Evolutionary conservation across 1,140 invertebrate species (phyloP).

Genomic region (Venturia canescens): DNA sequence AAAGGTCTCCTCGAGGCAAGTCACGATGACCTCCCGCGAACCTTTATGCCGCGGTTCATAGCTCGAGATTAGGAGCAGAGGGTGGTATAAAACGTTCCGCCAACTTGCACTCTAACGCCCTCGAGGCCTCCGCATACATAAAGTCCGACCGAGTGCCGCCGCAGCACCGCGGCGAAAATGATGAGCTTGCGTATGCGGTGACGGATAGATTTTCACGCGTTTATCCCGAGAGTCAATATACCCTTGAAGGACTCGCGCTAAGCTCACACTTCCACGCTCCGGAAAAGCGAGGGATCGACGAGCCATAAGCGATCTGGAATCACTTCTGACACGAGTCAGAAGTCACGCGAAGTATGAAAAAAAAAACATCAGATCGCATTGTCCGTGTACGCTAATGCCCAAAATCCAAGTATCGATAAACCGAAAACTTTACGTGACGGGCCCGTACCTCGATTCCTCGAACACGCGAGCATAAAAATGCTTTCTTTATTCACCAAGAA

Average conservation of each 20-base stretch:
- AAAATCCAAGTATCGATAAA: background rate
- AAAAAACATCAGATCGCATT: background rate
- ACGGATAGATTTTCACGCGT: background rate
- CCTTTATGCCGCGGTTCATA: background rate
- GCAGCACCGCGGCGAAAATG: background rate
- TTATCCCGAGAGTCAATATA: background rate
- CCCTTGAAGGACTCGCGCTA: too few species aligned
- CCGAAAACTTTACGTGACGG: background rate
- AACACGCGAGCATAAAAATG: background rate
- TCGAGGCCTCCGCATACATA: background rate
- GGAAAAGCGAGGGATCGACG: too few species aligned
- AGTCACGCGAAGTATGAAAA: background rate
- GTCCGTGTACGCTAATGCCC: background rate
- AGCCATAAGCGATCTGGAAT: too few species aligned
- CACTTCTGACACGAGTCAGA: background rate
- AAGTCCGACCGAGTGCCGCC: background rate
- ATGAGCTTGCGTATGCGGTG: background rate
- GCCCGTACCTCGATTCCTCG: too few species aligned
- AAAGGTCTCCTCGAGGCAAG: background rate
- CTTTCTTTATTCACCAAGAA: background rate
- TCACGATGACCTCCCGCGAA: background rate
- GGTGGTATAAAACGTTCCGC: background rate
- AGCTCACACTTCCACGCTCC: too few species aligned
- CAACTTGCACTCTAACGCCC: conserved; percentile 25
- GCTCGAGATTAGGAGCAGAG: background rate